Percentiles rank a stretch among this genome's conserved stretches.
Evolutionary conservation across 2,797 vertebrate species (phyloP).

Genomic region (Lindbergichthys nudifrons): DNA sequence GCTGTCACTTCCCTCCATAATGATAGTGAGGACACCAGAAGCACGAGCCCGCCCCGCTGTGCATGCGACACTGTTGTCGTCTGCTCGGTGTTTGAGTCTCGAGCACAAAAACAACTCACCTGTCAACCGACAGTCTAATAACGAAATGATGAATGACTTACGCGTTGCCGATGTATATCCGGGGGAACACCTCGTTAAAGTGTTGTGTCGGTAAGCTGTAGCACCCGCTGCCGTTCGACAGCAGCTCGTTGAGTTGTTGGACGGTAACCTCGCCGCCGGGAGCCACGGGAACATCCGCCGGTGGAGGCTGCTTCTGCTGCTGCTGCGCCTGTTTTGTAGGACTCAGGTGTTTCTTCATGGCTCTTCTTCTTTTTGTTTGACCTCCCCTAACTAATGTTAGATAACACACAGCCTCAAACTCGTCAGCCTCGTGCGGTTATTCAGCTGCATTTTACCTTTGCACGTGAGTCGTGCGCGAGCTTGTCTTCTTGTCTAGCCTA

Average conservation of each 20-base stretch:
- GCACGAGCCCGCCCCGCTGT: slow-evolving; percentile 36
- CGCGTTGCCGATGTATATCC: slow-evolving; percentile 97
- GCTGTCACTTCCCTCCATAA: slow-evolving; percentile 46
- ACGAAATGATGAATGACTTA: slow-evolving; percentile 82
- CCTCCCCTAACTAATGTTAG: slow-evolving; percentile 54
- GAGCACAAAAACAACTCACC: slow-evolving; percentile 22
- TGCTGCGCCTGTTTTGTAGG: slow-evolving; percentile 74
- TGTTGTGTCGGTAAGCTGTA: slow-evolving; percentile 96
- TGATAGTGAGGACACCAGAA: slow-evolving; percentile 30
- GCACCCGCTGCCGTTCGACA: slow-evolving; percentile 91
- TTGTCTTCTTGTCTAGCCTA: slow-evolving; percentile 33
- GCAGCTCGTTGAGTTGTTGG: slow-evolving; percentile 93
- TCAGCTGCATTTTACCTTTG: slow-evolving; percentile 68
- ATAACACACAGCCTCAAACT: slow-evolving; percentile 29
- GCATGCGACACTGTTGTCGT: slow-evolving; percentile 66
- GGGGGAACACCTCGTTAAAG: slow-evolving; percentile 95
- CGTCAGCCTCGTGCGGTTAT: slow-evolving; percentile 37
- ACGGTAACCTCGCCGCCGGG: slow-evolving; percentile 86
- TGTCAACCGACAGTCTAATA: slow-evolving; percentile 27
- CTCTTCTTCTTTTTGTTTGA: slow-evolving; percentile 24
- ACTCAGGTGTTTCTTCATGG: slow-evolving; percentile 87
- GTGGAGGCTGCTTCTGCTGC: slow-evolving; percentile 24
- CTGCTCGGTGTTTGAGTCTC: slow-evolving; percentile 11
- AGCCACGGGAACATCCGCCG: slow-evolving; percentile 71
- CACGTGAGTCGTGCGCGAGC: slow-evolving; percentile 60